A percentile compares a stretch with the other conserved stretches of the same genome.
phyloP scores from a whole-genome alignment of 2,797 vertebrate species.

The Cyprinella venusta region DNA sequence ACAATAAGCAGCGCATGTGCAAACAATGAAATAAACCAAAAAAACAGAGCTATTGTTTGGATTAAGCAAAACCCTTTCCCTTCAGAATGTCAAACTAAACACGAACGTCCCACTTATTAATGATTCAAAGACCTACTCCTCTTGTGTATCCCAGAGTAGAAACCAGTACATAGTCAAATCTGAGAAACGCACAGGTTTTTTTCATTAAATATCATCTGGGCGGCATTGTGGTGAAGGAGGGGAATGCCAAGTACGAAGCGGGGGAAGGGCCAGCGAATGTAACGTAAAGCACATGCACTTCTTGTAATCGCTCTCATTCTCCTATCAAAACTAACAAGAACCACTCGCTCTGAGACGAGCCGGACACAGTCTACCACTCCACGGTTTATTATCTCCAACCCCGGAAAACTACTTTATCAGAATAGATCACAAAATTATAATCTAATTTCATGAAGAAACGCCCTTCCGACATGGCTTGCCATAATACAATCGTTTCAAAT shows the following conservation, averaged over 20 bases:
- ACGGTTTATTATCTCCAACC: background rate
- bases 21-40: constrained; percentile 3
- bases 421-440: background rate
- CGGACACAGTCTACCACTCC: background rate
- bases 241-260: constrained; percentile 34
- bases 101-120: constrained; percentile 9
- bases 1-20: background rate
- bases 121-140: background rate
- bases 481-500: background rate
- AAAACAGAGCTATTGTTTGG: constrained; percentile 17
- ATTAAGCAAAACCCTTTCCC: background rate
- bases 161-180: background rate
- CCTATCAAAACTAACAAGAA: constrained; percentile 55
- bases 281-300: constrained; percentile 59
- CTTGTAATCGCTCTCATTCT: constrained; percentile 56
- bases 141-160: background rate
- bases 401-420: background rate
- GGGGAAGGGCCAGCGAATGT: constrained; percentile 15
- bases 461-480: background rate
- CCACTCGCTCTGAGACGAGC: constrained; percentile 47
- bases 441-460: background rate
- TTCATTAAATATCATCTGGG: constrained; percentile 45
- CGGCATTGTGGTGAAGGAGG: constrained; percentile 11
- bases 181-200: constrained; percentile 19
- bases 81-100: constrained; percentile 8